Conservation (phyloP, 2,888 invertebrate genomes). For the Cosmia pyralina region DNA sequence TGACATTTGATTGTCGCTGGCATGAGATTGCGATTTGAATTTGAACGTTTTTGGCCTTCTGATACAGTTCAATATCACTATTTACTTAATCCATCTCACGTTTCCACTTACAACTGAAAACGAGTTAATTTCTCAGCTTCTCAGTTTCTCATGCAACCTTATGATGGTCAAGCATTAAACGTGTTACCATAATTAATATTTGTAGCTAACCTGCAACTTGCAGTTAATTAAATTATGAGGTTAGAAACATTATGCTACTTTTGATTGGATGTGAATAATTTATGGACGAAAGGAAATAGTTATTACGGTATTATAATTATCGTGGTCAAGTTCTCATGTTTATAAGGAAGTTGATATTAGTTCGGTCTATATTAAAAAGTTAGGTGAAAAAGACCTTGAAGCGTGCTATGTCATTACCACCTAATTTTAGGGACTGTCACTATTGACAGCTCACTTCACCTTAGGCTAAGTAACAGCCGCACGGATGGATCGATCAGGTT, state of each 20-base stretch:
- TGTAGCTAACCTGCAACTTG: background rate
- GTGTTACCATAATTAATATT: conserved; percentile 35
- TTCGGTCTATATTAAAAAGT: too few species aligned
- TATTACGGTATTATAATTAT: background rate
- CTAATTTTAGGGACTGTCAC: too few species aligned
- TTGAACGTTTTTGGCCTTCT: too few species aligned
- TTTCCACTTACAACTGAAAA: background rate
- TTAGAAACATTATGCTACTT: conserved; percentile 25
- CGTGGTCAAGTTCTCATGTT: too few species aligned
- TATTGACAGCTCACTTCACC: too few species aligned
- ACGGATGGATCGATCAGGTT: too few species aligned
- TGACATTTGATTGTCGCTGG: too few species aligned
- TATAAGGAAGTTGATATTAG: too few species aligned
- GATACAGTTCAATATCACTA: background rate
- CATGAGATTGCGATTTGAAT: too few species aligned
- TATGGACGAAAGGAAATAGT: conserved; percentile 25
- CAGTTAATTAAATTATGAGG: conserved; percentile 47
- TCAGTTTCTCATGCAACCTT: conserved; percentile 31
- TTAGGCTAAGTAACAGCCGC: too few species aligned
- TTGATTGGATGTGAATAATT: conserved; percentile 30
- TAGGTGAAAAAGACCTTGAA: too few species aligned
- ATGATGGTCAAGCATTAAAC: conserved; percentile 21
- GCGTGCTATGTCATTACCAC: too few species aligned
- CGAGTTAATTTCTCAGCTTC: conserved; percentile 14
- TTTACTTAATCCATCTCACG: background rate